These are phyloP conservation scores for Hylaeus anthracinus DNA, from an alignment of 1,140 invertebrate genomes.

Conservation along the genomic window DNA sequence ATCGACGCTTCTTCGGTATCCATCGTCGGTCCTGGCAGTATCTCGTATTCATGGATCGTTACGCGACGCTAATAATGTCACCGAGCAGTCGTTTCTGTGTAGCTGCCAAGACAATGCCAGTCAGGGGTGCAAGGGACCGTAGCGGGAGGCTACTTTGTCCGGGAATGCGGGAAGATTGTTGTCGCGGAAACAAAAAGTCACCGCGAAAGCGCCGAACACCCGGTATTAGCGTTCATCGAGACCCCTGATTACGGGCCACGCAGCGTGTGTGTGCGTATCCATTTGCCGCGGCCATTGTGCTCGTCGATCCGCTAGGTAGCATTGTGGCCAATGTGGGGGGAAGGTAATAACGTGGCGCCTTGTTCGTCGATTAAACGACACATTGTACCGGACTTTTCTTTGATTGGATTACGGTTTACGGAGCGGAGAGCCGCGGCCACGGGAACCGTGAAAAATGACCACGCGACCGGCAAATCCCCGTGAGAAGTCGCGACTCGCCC, in stretches of 20 bases:
- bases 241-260: conserved; percentile 62
- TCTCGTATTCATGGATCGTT: conserved; percentile 41
- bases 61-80: conserved; percentile 34
- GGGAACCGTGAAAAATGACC: conserved; percentile 59
- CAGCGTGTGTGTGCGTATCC: conserved; percentile 59
- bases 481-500: conserved; percentile 51
- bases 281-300: conserved; percentile 62
- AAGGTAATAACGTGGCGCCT: conserved; percentile 65
- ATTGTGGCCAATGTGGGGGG: conserved; percentile 52
- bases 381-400: conserved; percentile 62
- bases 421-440: conserved; percentile 24
- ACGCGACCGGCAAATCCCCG: conserved; percentile 57
- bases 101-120: conserved; percentile 34
- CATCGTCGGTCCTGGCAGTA: background rate
- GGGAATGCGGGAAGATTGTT: conserved; percentile 72
- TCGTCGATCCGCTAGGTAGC: conserved; percentile 61
- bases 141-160: conserved; percentile 25
- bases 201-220: conserved; percentile 55
- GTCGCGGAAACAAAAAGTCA: conserved; percentile 60
- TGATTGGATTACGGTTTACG: conserved; percentile 64
- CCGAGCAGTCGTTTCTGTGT: background rate
- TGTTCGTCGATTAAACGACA: conserved; percentile 67
- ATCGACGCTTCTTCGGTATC: conserved; percentile 17
- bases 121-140: background rate
- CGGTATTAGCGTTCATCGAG: conserved; percentile 63